These are phyloP conservation scores for Odiellus spinosus DNA, from an alignment of 2,888 invertebrate species.

Conservation along the genomic window DNA sequence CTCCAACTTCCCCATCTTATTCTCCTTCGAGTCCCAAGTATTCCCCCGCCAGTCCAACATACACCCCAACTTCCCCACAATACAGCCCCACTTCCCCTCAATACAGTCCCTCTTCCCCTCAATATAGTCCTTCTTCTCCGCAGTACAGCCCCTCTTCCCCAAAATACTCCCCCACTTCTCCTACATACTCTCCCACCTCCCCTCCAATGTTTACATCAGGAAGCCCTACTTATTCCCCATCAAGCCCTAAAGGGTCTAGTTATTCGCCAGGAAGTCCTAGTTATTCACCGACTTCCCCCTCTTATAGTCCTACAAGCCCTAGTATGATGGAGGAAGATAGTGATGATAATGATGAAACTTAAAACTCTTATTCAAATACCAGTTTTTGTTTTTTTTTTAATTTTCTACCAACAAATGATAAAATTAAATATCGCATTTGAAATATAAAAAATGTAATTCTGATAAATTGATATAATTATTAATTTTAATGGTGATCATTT, in stretches of 20 bases:
- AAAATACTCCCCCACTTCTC: constrained; percentile 46
- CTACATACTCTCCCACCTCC: constrained; percentile 62
- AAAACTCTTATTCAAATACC: background rate
- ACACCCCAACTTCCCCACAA: constrained; percentile 33
- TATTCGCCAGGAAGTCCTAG: constrained; percentile 36
- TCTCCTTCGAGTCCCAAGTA: constrained; percentile 32
- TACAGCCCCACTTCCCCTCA: constrained; percentile 56
- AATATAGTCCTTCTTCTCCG: constrained; percentile 61
- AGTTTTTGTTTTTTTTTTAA: too few species aligned
- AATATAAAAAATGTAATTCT: too few species aligned
- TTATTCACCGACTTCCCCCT: constrained; percentile 34
- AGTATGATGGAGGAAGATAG: constrained; percentile 11
- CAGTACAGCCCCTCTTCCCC: constrained; percentile 42
- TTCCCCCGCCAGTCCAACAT: constrained; percentile 36
- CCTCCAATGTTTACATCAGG: constrained; percentile 30
- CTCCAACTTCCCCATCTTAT: constrained; percentile 33
- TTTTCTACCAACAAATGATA: too few species aligned
- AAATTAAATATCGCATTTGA: too few species aligned
- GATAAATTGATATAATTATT: too few species aligned
- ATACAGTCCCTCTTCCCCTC: constrained; percentile 42
- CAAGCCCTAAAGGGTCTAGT: constrained; percentile 40
- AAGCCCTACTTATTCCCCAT: constrained; percentile 32
- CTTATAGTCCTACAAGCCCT: constrained; percentile 30
- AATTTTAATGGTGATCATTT: too few species aligned
- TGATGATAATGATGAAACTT: background rate